Evolutionary conservation across 2,888 invertebrate genomes (phyloP), one percentile per base, ranked within the genome.

Genomic region (Steromphala cineraria): DNA sequence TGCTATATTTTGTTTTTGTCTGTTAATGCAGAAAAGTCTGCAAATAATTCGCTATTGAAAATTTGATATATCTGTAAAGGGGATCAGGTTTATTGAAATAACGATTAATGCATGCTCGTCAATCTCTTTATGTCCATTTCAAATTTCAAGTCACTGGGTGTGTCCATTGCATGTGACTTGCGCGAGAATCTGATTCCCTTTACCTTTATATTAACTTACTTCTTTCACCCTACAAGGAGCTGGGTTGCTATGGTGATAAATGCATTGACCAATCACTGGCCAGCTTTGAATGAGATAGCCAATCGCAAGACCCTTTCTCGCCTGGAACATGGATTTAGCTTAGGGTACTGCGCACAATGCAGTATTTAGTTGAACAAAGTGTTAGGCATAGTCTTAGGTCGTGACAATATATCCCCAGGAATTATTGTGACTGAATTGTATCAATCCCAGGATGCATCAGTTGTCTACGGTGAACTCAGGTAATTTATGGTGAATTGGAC

Each of bases 311-410:
- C 28, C 71, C 71, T 19, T 36, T 71, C 46, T 46, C 52, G 52
- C 13, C 75, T 31, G 52, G 75, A 75, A 24, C 52, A 53, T 75
- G 53, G 52, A 53, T 75, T 75, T 79, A 81, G 81, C 74, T 53
- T 88, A 87, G 87, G 87, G 83, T 82, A 88, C 91, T 91, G 91
- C 90, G 90, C 90, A 91, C 90, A 91, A 91, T 90, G 91, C 91
- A 91, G 91, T 91, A 88, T 86, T 82, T 83, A 80, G 84, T 76
- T 82, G 28, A 80, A 74, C 67, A 84, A 87, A 89, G 87, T 86
- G 81, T 83, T 87, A 88, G 90, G 90, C 81, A 84, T 82, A 79
- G 80, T 83, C 78, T 52, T 52, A 53, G 75, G 46, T 52, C 53
- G 52, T 53, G 75, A 75, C 21, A 71, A 82, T 87, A 88, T 85